These are phyloP conservation scores for Panzeria rudis DNA, from an alignment of 2,888 invertebrate species.

Conservation along the genomic window DNA sequence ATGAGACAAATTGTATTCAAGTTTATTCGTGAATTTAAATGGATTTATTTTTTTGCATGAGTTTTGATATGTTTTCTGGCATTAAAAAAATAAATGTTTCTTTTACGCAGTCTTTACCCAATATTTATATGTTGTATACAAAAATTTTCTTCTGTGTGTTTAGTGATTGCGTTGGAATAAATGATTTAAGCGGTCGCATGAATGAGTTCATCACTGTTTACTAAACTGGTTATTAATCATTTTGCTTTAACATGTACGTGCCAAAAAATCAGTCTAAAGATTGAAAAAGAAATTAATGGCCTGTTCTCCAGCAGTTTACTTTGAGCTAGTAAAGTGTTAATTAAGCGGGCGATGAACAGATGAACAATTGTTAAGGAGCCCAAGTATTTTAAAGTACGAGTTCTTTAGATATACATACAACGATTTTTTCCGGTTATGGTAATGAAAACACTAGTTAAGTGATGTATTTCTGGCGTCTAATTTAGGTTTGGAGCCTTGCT, in stretches of 20 bases:
- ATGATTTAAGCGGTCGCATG: constrained; percentile 1
- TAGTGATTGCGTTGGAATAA: not conserved
- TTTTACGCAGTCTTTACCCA: not conserved
- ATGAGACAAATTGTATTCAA: constrained; percentile 15
- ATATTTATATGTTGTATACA: not conserved
- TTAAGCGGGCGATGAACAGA: too few relatives aligned
- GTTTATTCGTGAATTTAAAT: constrained; percentile 5
- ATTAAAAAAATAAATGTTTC: not conserved
- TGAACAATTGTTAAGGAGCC: too few relatives aligned
- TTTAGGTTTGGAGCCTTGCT: too few relatives aligned
- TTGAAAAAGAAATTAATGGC: not conserved
- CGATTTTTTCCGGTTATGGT: too few relatives aligned
- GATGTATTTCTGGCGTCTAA: too few relatives aligned
- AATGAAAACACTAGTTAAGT: too few relatives aligned
- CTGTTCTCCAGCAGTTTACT: too few relatives aligned
- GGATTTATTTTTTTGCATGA: not conserved
- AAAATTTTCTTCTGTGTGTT: not conserved
- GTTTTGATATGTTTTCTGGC: not conserved
- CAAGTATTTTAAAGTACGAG: too few relatives aligned
- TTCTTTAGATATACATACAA: too few relatives aligned
- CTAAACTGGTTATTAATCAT: not conserved
- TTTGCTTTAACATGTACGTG: too few relatives aligned
- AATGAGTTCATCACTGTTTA: not conserved
- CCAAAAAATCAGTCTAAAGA: not conserved
- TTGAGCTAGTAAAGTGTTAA: too few relatives aligned